A percentile compares a stretch with the other conserved stretches of the same genome.
Conservation (phyloP, 2,113 vertebrate genomes). For the Ammodytes dubius region DNA sequence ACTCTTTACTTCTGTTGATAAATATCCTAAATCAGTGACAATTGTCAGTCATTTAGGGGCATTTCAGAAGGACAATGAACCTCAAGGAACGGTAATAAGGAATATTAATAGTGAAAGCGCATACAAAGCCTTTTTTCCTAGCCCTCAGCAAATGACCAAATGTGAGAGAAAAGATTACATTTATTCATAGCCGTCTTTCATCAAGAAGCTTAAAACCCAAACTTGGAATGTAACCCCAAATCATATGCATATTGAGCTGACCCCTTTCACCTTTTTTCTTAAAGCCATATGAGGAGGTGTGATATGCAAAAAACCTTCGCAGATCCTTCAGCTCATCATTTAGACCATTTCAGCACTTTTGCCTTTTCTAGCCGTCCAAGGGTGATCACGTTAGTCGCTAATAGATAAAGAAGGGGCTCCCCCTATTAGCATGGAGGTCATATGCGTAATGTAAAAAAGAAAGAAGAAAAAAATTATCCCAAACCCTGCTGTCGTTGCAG, state of each 20-base stretch:
- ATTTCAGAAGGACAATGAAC: conserved; percentile 66
- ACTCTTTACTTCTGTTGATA: conserved; percentile 15
- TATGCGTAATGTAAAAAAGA: conserved; percentile 39
- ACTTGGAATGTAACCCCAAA: conserved; percentile 82
- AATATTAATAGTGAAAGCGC: conserved; percentile 67
- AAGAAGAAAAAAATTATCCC: conserved; percentile 7
- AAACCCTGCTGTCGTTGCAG: conserved; percentile 48
- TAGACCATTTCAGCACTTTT: conserved; percentile 84
- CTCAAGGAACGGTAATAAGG: conserved; percentile 58
- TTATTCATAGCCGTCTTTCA: conserved; percentile 83
- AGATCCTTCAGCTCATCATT: conserved; percentile 78
- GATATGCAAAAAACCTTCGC: conserved; percentile 79
- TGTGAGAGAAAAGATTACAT: conserved; percentile 81
- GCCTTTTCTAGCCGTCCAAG: conserved; percentile 62
- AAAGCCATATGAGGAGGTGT: conserved; percentile 75
- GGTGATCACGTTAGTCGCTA: conserved; percentile 72
- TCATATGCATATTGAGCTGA: conserved; percentile 84
- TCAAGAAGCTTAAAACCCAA: conserved; percentile 83
- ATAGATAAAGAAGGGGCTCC: conserved; percentile 70
- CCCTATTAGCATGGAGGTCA: conserved; percentile 72
- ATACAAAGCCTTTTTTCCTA: conserved; percentile 73
- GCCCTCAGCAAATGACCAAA: conserved; percentile 79
- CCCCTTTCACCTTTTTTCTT: conserved; percentile 79
- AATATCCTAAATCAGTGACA: conserved; percentile 43
- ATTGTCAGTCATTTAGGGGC: conserved; percentile 31